Percentiles rank a stretch among this genome's conserved stretches.
These are phyloP conservation scores for Carettochelys insculpta DNA, from an alignment of 2,113 vertebrate species.

Conservation along the genomic window DNA sequence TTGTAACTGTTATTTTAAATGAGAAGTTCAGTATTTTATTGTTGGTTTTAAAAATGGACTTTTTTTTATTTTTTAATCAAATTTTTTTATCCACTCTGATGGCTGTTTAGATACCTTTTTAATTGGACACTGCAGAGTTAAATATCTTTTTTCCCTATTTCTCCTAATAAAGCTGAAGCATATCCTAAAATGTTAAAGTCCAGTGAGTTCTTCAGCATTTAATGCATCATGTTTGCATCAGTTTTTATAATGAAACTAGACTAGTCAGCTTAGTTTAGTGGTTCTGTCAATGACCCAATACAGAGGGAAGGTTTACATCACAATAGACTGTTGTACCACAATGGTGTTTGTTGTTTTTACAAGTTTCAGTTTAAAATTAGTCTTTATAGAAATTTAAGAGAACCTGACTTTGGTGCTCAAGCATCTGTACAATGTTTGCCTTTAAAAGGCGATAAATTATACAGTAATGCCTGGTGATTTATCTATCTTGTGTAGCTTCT, in stretches of 20 bases:
- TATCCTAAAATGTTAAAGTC: neutral
- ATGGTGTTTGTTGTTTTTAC: neutral
- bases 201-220: neutral
- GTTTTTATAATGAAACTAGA: neutral
- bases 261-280: neutral
- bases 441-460: neutral
- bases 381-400: neutral
- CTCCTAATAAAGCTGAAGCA: neutral
- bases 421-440: neutral
- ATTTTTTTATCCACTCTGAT: too few relatives aligned
- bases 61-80: too few relatives aligned
- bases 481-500: fast-evolving
- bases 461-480: neutral
- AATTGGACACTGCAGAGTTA: neutral
- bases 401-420: constrained; percentile 24
- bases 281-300: neutral
- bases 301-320: neutral
- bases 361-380: neutral
- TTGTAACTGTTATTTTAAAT: too few relatives aligned
- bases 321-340: neutral
- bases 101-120: neutral
- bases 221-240: neutral
- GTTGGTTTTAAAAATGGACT: too few relatives aligned
- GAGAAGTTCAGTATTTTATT: too few relatives aligned
- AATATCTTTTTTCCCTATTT: neutral